Conservation (phyloP, 2,797 vertebrate species). For the Ciconia nigra region DNA sequence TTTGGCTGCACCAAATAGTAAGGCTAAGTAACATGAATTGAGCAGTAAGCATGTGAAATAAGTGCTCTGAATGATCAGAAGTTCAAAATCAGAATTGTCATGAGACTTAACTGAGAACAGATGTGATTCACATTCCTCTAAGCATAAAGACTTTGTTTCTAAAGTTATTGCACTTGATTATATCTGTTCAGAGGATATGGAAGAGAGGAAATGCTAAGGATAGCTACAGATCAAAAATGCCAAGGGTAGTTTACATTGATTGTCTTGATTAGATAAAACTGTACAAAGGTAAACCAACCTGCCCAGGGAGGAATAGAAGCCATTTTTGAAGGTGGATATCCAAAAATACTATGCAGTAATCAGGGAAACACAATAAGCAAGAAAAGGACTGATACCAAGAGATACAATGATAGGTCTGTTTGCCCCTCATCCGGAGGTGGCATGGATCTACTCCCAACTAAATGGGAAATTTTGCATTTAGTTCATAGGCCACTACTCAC, state of each 20-base stretch:
- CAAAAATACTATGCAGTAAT: not conserved
- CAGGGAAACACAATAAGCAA: not conserved
- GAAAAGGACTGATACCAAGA: not conserved
- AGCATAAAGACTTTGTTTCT: not conserved
- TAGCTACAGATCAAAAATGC: not conserved
- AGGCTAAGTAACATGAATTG: not conserved
- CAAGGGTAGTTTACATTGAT: not conserved
- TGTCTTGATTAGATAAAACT: not conserved
- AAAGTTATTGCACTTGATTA: not conserved
- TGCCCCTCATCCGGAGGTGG: not conserved
- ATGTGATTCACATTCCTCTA: not conserved
- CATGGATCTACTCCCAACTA: not conserved
- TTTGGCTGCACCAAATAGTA: not conserved
- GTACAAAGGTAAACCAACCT: not conserved
- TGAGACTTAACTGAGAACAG: not conserved
- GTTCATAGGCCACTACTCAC: not conserved
- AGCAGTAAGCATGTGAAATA: not conserved
- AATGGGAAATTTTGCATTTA: not conserved
- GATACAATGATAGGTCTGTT: not conserved
- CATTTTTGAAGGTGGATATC: not conserved
- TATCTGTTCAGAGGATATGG: not conserved
- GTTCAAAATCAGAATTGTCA: not conserved
- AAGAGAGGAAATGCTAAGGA: not conserved
- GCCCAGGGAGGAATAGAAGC: not conserved
- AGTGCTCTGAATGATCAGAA: not conserved